A percentile compares a stretch with the other conserved stretches of the same genome.
Evolutionary conservation across 2,797 vertebrate genomes (phyloP).

Genomic region (Poeciliopsis presidionis): DNA sequence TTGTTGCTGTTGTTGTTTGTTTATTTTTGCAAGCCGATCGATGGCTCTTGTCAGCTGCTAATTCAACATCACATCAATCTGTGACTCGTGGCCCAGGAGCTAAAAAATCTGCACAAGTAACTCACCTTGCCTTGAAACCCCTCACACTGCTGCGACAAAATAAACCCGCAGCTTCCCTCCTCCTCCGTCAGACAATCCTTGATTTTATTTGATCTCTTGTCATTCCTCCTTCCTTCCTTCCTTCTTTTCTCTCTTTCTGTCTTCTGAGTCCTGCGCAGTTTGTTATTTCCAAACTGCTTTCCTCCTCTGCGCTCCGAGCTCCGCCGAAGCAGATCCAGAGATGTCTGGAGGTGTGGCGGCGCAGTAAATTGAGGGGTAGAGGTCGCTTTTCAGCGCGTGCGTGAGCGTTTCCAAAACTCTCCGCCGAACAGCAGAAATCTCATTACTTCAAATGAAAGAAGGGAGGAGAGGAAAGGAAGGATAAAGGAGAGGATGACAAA

Average conservation of each 20-base stretch:
- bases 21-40: conserved; percentile 37
- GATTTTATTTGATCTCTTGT: conserved; percentile 30
- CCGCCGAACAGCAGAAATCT: conserved; percentile 68
- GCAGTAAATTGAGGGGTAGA: conserved; percentile 57
- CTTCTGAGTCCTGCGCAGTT: conserved; percentile 36
- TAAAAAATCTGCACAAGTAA: conserved; percentile 36
- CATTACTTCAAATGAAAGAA: conserved; percentile 65
- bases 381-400: conserved; percentile 16
- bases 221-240: conserved; percentile 7
- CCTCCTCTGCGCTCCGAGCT: conserved; percentile 46
- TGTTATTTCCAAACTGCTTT: conserved; percentile 36
- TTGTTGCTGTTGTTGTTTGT: too few species aligned
- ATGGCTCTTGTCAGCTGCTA: conserved; percentile 57
- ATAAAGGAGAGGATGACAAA: conserved; percentile 53
- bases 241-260: too few species aligned
- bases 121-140: conserved; percentile 70
- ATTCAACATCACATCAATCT: conserved; percentile 57
- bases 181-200: conserved; percentile 50
- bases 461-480: conserved; percentile 42
- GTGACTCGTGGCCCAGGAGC: conserved; percentile 18
- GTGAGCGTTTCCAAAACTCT: conserved; percentile 37
- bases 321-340: conserved; percentile 64
- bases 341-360: conserved; percentile 60
- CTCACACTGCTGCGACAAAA: conserved; percentile 45
- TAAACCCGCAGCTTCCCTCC: conserved; percentile 37